Percentiles rank a stretch among this genome's conserved stretches.
Evolutionary conservation across 1,140 invertebrate genomes (phyloP).

Genomic region (Pseudobourletiella spinata): DNA sequence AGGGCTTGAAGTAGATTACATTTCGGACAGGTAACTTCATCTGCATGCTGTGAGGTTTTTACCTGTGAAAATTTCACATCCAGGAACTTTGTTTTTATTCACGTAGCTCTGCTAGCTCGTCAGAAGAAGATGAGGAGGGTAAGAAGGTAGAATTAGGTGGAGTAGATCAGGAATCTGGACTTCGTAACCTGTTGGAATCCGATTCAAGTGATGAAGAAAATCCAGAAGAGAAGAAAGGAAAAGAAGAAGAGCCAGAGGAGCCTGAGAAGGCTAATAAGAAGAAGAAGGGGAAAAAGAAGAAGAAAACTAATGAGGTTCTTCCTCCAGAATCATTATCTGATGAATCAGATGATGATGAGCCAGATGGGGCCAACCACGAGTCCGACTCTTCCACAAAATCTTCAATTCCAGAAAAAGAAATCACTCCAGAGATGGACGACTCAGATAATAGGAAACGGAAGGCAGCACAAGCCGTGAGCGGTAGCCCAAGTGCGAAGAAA

Average conservation of each 20-base stretch:
- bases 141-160: slow-evolving; percentile 54
- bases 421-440: background rate
- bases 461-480: slow-evolving; percentile 19
- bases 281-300: slow-evolving; percentile 30
- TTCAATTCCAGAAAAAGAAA: slow-evolving; percentile 7
- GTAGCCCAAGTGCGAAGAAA: slow-evolving; percentile 47
- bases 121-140: slow-evolving; percentile 64
- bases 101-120: slow-evolving; percentile 43
- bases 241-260: slow-evolving; percentile 29
- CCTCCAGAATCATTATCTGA: slow-evolving; percentile 59
- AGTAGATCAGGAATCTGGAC: slow-evolving; percentile 81
- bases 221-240: slow-evolving; percentile 40
- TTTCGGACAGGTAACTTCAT: slow-evolving; percentile 65
- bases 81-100: background rate
- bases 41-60: background rate
- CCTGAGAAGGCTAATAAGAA: slow-evolving; percentile 7
- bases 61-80: background rate
- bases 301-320: slow-evolving; percentile 33
- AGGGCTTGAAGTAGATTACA: slow-evolving; percentile 79
- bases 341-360: slow-evolving; percentile 56
- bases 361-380: slow-evolving; percentile 38
- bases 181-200: slow-evolving; percentile 74
- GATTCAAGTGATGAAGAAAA: slow-evolving; percentile 62
- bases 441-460: slow-evolving; percentile 43
- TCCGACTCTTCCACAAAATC: background rate